Conservation (phyloP, 2,888 invertebrate genomes). For the Vanessa cardui region DNA sequence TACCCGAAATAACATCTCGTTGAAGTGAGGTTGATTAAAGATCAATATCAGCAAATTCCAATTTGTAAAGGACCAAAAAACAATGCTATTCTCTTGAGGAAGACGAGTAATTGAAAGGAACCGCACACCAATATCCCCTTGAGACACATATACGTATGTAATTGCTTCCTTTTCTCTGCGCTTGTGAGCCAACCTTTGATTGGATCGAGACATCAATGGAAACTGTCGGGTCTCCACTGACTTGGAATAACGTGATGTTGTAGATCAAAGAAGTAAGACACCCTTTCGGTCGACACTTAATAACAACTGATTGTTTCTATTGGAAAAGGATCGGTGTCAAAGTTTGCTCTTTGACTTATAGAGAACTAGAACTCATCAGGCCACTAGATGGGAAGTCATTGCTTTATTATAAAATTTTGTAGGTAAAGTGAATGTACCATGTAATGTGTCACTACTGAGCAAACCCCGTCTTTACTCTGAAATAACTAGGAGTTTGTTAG, state of each 20-base stretch:
- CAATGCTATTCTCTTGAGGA: conserved; percentile 9
- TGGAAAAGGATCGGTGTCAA: no score
- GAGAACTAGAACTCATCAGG: no score
- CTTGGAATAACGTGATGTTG: not conserved
- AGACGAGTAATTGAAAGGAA: conserved; percentile 16
- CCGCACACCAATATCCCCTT: conserved; percentile 15
- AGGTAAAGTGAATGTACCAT: no score
- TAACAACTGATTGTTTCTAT: not conserved
- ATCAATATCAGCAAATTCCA: conserved; percentile 6
- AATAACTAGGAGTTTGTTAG: no score
- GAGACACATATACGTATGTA: conserved; percentile 17
- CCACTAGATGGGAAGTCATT: no score
- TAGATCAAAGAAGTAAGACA: not conserved
- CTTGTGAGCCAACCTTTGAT: conserved; percentile 27
- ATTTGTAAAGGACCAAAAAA: conserved; percentile 7
- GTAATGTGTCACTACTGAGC: no score
- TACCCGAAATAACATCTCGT: not conserved
- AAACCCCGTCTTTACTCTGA: no score
- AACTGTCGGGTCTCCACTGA: conserved; percentile 9
- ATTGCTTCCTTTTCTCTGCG: conserved; percentile 35
- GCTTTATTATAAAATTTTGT: no score
- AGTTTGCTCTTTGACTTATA: no score
- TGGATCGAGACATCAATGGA: conserved; percentile 14
- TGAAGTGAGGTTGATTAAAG: conserved; percentile 2
- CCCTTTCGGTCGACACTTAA: not conserved